Percentiles rank a stretch among this genome's conserved stretches.
Conservation (phyloP, 2,113 vertebrate genomes). For the Mobula hypostoma region DNA sequence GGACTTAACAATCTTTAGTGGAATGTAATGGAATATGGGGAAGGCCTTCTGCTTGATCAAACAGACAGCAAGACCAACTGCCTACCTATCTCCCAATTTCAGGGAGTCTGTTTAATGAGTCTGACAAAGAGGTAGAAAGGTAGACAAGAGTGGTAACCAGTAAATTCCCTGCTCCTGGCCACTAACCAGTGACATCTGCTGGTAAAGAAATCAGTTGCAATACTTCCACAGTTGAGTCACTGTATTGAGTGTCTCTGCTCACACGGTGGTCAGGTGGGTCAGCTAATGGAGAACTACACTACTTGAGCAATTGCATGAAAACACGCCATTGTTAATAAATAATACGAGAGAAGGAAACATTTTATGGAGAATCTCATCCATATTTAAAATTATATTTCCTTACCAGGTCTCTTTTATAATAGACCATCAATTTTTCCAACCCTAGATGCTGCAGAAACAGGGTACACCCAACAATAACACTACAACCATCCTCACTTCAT, state of each 20-base stretch:
- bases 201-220: background rate
- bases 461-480: background rate
- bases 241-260: background rate
- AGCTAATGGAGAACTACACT: background rate
- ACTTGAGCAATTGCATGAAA: background rate
- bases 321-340: background rate
- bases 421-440: background rate
- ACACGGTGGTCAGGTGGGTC: background rate
- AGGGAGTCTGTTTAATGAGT: too few species aligned
- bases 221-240: background rate
- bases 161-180: background rate
- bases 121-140: background rate
- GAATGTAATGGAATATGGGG: background rate
- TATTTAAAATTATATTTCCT: background rate
- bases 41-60: background rate
- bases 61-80: too few species aligned
- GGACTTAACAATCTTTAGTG: background rate
- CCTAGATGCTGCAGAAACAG: background rate
- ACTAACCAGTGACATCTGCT: background rate
- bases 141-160: background rate
- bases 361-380: background rate
- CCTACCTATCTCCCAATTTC: too few species aligned
- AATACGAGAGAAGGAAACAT: background rate
- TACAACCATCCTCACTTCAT: too few species aligned
- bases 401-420: background rate